Evolutionary conservation across 2,113 vertebrate genomes (phyloP).

Genomic region (Neoarius graeffei): DNA sequence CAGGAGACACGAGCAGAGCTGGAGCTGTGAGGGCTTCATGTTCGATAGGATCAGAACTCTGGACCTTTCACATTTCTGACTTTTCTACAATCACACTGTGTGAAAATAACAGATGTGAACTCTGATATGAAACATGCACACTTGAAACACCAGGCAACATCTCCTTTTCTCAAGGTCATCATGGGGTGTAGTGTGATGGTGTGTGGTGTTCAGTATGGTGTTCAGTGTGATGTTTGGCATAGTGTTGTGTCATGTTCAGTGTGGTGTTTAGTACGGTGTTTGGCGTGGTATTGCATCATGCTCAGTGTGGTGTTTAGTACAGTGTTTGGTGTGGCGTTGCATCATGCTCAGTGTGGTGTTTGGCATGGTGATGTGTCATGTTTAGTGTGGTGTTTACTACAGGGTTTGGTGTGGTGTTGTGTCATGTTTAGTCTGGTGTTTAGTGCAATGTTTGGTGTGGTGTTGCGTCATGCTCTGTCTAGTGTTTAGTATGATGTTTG

Average conservation of each 20-base stretch:
- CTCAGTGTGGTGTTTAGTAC: too few species aligned
- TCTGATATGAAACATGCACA: constrained; percentile 27
- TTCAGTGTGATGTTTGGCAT: too few species aligned
- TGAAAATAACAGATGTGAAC: constrained; percentile 60
- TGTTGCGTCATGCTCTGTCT: too few species aligned
- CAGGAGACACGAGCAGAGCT: constrained; percentile 61
- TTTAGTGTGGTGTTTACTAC: too few species aligned
- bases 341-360: too few species aligned
- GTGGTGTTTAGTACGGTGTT: not conserved
- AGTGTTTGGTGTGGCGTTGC: too few species aligned
- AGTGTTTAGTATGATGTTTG: too few species aligned
- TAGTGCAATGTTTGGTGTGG: too few species aligned
- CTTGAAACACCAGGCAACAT: constrained; percentile 24
- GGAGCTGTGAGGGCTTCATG: constrained; percentile 69
- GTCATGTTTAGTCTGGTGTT: too few species aligned
- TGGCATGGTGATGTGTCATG: too few species aligned
- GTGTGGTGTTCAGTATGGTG: not conserved
- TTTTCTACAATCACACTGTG: constrained; percentile 47
- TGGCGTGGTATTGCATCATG: too few species aligned
- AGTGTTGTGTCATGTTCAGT: not conserved
- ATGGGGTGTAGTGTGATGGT: not conserved
- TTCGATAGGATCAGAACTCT: constrained; percentile 72
- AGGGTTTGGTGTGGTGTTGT: too few species aligned
- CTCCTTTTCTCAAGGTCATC: not conserved
- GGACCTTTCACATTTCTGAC: constrained; percentile 55